Base-by-base conservation (phyloP, 2,113 vertebrate species). In the Callocephalon fimbriatum region DNA sequence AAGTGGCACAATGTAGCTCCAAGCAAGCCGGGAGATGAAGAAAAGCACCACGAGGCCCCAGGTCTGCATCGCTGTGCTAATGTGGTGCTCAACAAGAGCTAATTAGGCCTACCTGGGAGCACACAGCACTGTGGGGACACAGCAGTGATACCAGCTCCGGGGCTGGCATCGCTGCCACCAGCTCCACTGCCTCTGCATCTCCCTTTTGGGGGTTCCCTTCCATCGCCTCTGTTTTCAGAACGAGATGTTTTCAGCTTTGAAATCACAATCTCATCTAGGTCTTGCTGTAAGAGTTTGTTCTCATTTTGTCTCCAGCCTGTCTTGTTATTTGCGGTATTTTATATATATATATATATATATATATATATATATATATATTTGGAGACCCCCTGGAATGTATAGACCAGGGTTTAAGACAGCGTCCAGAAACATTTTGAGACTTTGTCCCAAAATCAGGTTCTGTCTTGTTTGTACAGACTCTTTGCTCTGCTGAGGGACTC, bases 1-100 rank as follows among this genome's bases (percentile, higher is more conserved):
- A 77, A 93, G 93, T 86, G 93, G 93, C 96, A 62, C 51, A 4
- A 44, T 3, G 71, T 94, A 86, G 86, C 95, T 93, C 86, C 80
- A 80, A 94, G 92, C 86, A 44, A 92, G 79, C 83, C 2, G 0
- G 70, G 74, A 19, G 38, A 2, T 31, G 76, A 0, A 4, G 65
- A 58, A 7, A 90, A 72, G 47, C 8, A 65, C 68, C 4, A 0
- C 4, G 1, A 54, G 65, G 44, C 75, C 67, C 59, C 47, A n/a
- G 65, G 17, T 56, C 95, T 29, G 79, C 32, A 6, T 72, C 15
- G 2, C 82, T 78, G 31, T 10, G 82, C 86, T 92, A 38, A 88
- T 37, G 78, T 71, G 86, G 42, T 85, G 86, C 91, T 94, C 88
- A 47, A 18, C 19, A 9, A 62, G 61, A 58, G 56, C 86, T 96